Evolutionary conservation across 1,140 invertebrate species (phyloP), one percentile per base, ranked within the genome.

Genomic region (Nautilus pompilius): DNA sequence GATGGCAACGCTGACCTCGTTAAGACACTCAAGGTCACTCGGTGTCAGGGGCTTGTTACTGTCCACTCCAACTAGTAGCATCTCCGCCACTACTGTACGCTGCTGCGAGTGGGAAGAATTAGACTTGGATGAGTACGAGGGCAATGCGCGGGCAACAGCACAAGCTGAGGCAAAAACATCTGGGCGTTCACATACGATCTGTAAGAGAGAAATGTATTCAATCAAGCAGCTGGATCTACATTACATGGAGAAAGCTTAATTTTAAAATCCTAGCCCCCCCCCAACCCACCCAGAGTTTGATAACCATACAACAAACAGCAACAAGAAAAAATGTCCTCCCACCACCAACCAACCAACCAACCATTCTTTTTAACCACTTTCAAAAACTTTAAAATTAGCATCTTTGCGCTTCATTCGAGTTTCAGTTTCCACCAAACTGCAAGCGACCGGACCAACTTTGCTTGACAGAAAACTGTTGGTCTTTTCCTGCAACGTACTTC

Each of bases 81-180:
- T 89, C 75, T 91, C 88, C 1, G 91, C 84, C 6, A 74, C 82
- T 2, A 87, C 82, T 10, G 76, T 82, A n/a, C 77, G 70, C 8
- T 58, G 58, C 71, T 56, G 65, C 60, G 55, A 56, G 13, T 66
- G 62, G 5, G 65, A 41, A 17, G 60, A 60, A 22, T 63, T 69
- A 20, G 80, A 79, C 65, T 93, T 91, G 48, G 87, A 86, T 3
- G 84, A 87, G 82, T 88, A 93, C 5, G 89, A 76, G 0, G 92
- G 91, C 74, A 90, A 89, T 8, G 90, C 88, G 58, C 91, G 85
- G 0, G 90, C 91, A n/a, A 93, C 87, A 17, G 90, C 91, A 84
- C 89, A 90, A 1, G 87, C 90, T 66, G 89, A 90, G 1, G 91
- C 90, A 76, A 90, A 88, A 0, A 90, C 84, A 77, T 93, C 90